Evolutionary conservation across 2,797 vertebrate species (phyloP).

Genomic region (Lacerta viridis): DNA sequence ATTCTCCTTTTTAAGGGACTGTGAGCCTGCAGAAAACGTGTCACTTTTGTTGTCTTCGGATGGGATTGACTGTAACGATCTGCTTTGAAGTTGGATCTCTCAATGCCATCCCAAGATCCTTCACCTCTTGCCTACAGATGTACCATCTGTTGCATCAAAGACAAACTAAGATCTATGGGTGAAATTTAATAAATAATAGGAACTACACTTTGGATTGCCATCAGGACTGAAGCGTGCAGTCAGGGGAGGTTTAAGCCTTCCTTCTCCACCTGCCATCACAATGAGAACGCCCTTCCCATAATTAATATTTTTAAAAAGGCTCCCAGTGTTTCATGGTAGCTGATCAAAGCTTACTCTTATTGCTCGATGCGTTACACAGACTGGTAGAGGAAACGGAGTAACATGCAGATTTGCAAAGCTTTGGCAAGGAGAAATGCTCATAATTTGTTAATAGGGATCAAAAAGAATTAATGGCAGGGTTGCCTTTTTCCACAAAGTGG

Average conservation of each 20-base stretch:
- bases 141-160: not conserved
- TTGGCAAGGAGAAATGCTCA: not conserved
- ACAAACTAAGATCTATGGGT: not conserved
- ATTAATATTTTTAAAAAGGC: no score
- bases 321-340: not conserved
- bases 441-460: not conserved
- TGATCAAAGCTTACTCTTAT: not conserved
- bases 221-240: no score
- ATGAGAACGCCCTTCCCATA: no score
- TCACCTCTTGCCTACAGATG: not conserved
- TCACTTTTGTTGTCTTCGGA: not conserved
- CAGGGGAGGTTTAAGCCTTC: no score
- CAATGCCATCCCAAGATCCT: not conserved
- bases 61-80: not conserved
- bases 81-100: not conserved
- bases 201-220: no score
- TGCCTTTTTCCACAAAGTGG: not conserved
- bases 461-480: not conserved
- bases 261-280: no score
- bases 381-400: not conserved
- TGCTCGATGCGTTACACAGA: not conserved
- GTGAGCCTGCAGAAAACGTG: not conserved
- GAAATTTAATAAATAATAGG: no score
- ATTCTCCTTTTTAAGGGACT: not conserved
- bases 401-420: conserved; percentile 10